Conservation (phyloP, 2,113 vertebrate species). For the Entelurus aequoreus region DNA sequence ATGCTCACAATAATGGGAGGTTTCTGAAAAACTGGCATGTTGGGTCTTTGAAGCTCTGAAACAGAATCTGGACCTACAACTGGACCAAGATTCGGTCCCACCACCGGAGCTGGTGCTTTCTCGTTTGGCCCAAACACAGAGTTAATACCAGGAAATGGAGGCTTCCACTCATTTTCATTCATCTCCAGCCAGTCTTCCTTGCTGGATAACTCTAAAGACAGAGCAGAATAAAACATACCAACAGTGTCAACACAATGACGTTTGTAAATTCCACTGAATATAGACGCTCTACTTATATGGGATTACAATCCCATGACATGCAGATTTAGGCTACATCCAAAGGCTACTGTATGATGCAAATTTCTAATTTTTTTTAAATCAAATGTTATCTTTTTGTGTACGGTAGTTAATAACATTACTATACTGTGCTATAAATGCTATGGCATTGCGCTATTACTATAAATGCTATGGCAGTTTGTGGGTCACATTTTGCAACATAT, state of each 20-base stretch:
- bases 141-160: conserved; percentile 66
- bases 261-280: no score
- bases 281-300: no score
- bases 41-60: conserved; percentile 40
- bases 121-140: conserved; percentile 16
- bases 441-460: no score
- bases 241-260: no score
- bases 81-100: conserved; percentile 26
- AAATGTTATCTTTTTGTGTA: neutral
- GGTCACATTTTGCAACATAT: no score
- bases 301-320: no score
- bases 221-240: neutral
- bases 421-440: no score
- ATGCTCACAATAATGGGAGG: conserved; percentile 57
- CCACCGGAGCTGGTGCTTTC: conserved; percentile 24
- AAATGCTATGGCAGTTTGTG: no score
- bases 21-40: conserved; percentile 44
- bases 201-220: conserved; percentile 59
- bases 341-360: neutral
- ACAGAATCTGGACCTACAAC: conserved; percentile 21
- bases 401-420: no score
- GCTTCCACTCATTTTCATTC: conserved; percentile 63
- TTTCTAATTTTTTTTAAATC: neutral
- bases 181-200: conserved; percentile 62
- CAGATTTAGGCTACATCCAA: no score